Base-by-base conservation (phyloP, 2,113 vertebrate species). In the Poicephalus meyeri region DNA sequence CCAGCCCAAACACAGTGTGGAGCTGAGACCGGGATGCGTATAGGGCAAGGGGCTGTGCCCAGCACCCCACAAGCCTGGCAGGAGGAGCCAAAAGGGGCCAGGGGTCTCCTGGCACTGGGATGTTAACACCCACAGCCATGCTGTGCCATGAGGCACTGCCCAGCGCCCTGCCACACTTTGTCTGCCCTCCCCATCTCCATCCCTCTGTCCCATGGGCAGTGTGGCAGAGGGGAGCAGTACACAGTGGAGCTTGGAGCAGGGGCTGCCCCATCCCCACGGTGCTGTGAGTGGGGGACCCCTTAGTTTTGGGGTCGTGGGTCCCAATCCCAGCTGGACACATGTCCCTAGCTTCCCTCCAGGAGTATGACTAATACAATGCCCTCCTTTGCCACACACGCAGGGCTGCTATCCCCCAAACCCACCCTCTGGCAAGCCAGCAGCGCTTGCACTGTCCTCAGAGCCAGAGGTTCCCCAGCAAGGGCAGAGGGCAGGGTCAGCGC, bases 1-100 rank as follows among this genome's bases (percentile, higher is more conserved):
- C 15, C 0, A 0, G 21, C 19, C 13, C 7, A 42, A 24, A 1
- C 0, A 1, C 1, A 0, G 21, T 9, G 39, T 6, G 7, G 47
- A 80, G 80, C 49, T 47, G 1, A 1, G 13, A 35, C n/a, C 0
- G 2, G 56, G 58, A 23, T 37, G 63, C 1, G 3, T 39, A 37
- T 46, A 80, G 80, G 35, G 25, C 0, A 3, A 35, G 28, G n/a
- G 31, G n/a, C 6, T 42, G 49, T 63, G 55, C n/a, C 65, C 78
- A 55, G 76, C 10, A 1, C 49, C 13, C n/a, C 5, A 2, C 17
- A 26, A 76, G 33, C 28, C 44, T 15, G 53, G 35, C 58, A 66
- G 46, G 41, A 86, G 64, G 68, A 86, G 63, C 7, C 1, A 1
- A 58, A 41, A 6, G 20, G 16, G 11, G 13, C 37, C 2, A 2